Evolutionary conservation across 1,140 invertebrate species (phyloP), one percentile per base, ranked within the genome.

Genomic region (Trachymyrmex cornetzi): DNA sequence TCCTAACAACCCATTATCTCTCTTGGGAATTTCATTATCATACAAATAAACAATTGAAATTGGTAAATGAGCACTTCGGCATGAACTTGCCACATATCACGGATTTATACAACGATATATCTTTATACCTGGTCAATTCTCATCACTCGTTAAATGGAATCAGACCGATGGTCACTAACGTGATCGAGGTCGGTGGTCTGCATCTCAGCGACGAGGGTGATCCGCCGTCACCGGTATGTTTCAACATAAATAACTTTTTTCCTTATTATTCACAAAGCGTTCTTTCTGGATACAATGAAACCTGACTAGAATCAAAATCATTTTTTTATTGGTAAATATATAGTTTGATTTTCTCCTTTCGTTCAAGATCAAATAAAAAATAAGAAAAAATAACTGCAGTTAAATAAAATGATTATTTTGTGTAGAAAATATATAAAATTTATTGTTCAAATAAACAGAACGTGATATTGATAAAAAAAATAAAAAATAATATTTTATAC

Each of bases 111-210:
- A 92, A 93, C 53, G 95, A 96, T 74, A 64, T 96, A 7, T 94
- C 95, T 71, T 85, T 97, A 16, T 64, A 96, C 3, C 88, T 97
- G 16, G 92, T 96, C 0, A 97, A 97, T 93, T 94, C 95, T 3
- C 96, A 97, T 94, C 94, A 95, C 77, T 94, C 94, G 3, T 63
- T 96, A 0, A 95, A 95, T 80, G 94, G 94, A 22, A 91, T 96
- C 0, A 93, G 95, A 81, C 95, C 96, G 0, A 89, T 94, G 5
- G 89, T 94, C 3, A 96, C 96, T 0, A 94, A 93, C 53, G 90
- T 97, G 14, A 91, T 97, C 11, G 96, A 97, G 93, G 95, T 97
- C 66, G 96, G 96, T 22, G 97, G 96, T 27, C 87, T 97, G 19
- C 96, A 96, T 85, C 88, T 96, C 5, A 88, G 91, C 0, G 90